Conservation (phyloP, 2,888 invertebrate genomes). For the Abrostola triplasia region DNA sequence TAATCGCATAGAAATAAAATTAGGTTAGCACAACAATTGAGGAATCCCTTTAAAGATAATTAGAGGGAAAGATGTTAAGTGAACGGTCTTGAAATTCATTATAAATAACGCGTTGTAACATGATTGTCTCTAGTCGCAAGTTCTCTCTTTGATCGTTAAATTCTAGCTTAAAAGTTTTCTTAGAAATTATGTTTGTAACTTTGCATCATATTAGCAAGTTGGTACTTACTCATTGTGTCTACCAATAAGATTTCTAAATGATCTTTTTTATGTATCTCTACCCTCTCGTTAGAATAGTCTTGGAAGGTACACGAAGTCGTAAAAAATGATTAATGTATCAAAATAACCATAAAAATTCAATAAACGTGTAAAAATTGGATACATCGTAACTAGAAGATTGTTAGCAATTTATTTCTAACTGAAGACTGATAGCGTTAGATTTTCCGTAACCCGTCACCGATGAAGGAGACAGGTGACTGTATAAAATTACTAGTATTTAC, state of each 20-base stretch:
- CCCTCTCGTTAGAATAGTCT: constrained; percentile 54
- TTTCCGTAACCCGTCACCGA: constrained; percentile 41
- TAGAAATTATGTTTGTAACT: background rate
- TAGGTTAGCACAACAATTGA: constrained; percentile 24
- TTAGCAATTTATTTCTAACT: constrained; percentile 63
- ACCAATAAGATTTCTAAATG: constrained; percentile 6
- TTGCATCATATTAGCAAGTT: background rate
- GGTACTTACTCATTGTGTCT: constrained; percentile 5
- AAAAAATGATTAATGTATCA: constrained; percentile 70
- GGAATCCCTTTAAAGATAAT: constrained; percentile 20
- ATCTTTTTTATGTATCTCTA: constrained; percentile 31
- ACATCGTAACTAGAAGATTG: constrained; percentile 56
- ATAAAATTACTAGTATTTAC: constrained; percentile 44
- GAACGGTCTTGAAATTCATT: constrained; percentile 11
- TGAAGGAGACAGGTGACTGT: constrained; percentile 40
- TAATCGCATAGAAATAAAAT: constrained; percentile 16
- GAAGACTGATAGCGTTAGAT: constrained; percentile 44
- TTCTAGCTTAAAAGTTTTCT: background rate
- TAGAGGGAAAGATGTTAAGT: constrained; percentile 21
- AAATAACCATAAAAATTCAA: constrained; percentile 76
- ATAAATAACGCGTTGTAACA: constrained; percentile 12
- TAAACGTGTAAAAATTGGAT: constrained; percentile 69
- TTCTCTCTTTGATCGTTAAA: constrained; percentile 12
- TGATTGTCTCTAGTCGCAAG: constrained; percentile 10
- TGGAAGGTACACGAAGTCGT: constrained; percentile 63